These are phyloP conservation scores for Neosilurus hyrtlii DNA, from an alignment of 2,797 vertebrate species.

Conservation along the genomic window DNA sequence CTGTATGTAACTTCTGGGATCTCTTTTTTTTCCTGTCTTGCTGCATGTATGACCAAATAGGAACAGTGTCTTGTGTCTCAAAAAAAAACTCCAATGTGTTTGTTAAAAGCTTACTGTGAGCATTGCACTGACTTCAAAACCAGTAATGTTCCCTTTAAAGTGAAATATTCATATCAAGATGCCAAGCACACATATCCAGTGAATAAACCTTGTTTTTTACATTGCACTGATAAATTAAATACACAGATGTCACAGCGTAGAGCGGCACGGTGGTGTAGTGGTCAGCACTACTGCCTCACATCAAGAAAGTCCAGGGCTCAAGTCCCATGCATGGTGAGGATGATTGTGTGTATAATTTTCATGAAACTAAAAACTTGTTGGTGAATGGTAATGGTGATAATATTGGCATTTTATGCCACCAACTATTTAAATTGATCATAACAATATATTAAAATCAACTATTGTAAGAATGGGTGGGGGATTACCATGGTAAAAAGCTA, in stretches of 20 bases:
- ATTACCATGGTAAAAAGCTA: no score
- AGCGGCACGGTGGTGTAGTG: background rate
- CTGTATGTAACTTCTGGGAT: background rate
- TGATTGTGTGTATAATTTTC: no score
- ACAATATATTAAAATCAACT: no score
- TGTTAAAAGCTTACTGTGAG: background rate
- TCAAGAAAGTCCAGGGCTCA: no score
- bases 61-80: background rate
- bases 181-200: slow-evolving; percentile 19
- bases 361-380: no score
- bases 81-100: background rate
- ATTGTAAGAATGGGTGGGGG: no score
- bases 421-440: no score
- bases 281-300: no score
- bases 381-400: no score
- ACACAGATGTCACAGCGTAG: slow-evolving; percentile 1
- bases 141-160: background rate
- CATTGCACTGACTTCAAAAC: background rate
- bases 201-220: background rate
- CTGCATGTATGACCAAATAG: background rate
- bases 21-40: background rate
- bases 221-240: slow-evolving; percentile 15
- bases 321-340: no score
- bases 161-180: slow-evolving; percentile 26
- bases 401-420: no score